phyloP scores from a whole-genome alignment of 37 sponge, comb jelly and placozoan species.

The Bolinopsis microptera region DNA sequence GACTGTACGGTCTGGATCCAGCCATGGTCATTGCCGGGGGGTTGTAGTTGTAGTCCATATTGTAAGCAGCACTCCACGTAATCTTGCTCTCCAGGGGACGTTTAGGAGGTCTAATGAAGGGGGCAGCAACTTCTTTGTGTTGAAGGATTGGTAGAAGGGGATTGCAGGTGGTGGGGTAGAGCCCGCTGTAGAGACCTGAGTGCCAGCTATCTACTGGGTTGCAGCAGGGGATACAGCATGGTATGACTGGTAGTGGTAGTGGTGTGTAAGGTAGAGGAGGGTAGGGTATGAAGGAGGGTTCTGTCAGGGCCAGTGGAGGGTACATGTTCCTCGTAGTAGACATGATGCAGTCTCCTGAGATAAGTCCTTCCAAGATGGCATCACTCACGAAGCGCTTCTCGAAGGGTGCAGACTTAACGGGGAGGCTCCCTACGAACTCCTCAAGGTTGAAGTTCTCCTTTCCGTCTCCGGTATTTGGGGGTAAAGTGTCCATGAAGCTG shows the following conservation, averaged over 20 bases:
- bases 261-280: not conserved
- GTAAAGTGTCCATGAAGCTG: not conserved
- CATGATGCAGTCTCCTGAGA: slow-evolving; percentile 34
- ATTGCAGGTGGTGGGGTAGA: slow-evolving; percentile 15
- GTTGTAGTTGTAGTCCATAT: slow-evolving; percentile 4
- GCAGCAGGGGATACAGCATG: slow-evolving; percentile 18
- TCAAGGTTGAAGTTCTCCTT: slow-evolving; percentile 41
- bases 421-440: slow-evolving; percentile 26
- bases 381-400: not conserved
- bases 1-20: not conserved
- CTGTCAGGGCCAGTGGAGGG: slow-evolving; percentile 10
- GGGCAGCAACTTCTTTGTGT: not conserved
- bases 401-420: not conserved
- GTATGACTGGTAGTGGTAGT: not conserved
- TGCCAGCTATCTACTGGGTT: not conserved
- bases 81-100: slow-evolving; percentile 25
- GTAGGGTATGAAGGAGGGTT: slow-evolving; percentile 41
- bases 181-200: not conserved
- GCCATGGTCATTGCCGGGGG: slow-evolving; percentile 1
- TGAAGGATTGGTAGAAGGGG: not conserved
- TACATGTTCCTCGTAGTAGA: not conserved
- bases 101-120: too few relatives aligned
- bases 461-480: slow-evolving; percentile 8
- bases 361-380: not conserved
- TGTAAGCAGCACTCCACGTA: slow-evolving; percentile 20